phyloP scores from a whole-genome alignment of 2,113 vertebrate species.

The Pao palembangensis region DNA sequence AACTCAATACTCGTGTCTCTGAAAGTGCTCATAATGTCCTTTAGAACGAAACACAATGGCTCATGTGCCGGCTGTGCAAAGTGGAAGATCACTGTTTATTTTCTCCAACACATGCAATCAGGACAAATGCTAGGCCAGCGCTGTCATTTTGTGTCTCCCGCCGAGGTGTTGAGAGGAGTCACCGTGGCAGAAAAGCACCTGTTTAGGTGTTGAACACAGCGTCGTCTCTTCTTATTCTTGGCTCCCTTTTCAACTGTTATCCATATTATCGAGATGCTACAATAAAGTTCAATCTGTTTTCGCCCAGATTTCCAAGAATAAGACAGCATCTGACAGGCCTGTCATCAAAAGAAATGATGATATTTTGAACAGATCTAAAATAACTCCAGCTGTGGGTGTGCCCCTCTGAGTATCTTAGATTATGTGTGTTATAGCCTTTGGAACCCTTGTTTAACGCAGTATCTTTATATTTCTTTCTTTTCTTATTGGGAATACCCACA shows the following conservation, averaged over 20 bases:
- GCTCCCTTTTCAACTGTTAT: constrained; percentile 51
- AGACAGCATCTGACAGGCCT: constrained; percentile 55
- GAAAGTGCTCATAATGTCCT: neutral
- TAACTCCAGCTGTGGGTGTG: constrained; percentile 42
- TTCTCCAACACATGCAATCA: constrained; percentile 73
- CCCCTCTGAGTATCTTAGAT: constrained; percentile 49
- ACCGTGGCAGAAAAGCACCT: constrained; percentile 77
- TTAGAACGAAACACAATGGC: constrained; percentile 45
- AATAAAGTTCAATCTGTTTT: constrained; percentile 46
- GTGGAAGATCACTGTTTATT: constrained; percentile 72
- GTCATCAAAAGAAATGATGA: constrained; percentile 62
- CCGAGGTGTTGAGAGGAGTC: constrained; percentile 69
- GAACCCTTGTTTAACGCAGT: constrained; percentile 41
- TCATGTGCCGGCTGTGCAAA: constrained; percentile 62
- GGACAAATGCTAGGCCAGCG: constrained; percentile 62
- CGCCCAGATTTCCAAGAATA: constrained; percentile 56
- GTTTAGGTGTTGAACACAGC: constrained; percentile 74
- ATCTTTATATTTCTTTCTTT: constrained; percentile 38
- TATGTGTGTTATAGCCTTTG: constrained; percentile 49
- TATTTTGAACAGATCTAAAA: constrained; percentile 56
- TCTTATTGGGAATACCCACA: neutral
- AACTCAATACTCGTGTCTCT: neutral
- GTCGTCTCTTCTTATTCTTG: constrained; percentile 52
- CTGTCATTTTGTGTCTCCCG: constrained; percentile 71
- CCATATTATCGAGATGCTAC: constrained; percentile 53